Base-by-base conservation (phyloP, 2,888 invertebrate genomes). In the Athripsodes cinereus region DNA sequence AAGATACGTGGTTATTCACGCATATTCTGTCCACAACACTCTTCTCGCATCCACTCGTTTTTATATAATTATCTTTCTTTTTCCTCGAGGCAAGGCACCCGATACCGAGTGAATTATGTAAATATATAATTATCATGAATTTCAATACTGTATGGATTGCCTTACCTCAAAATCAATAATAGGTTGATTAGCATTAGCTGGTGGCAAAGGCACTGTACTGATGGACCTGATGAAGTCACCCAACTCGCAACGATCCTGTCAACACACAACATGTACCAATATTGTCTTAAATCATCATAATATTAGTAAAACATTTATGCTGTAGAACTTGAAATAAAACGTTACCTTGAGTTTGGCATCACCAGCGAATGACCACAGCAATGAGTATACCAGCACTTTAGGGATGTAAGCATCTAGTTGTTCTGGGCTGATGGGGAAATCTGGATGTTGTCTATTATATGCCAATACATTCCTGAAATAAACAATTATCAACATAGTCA, bases 301-400 rank as follows among this genome's bases (percentile, higher is more conserved):
- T 19, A 13, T n/a, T n/a, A 40, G 16, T 40, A 13, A 16, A 40
- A 3, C n/a, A 40, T 40, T n/a, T 13, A 31, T 8, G 11, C 6
- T 8, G 31, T 31, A 31, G 31, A 31, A 11, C 26, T 26, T 26
- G 13, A 40, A 40, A 6, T 31, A 31, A 31, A 31, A 31, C 11
- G 8, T 35, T 13, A 93, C 91, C 81, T 96, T 98, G 49, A 99
- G 82, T 73, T 96, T 96, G 46, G 97, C 96, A 74, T 99, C 99
- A 26, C 99, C 99, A 62, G 96, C 90, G 69, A 99, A 96, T 57
- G 97, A 95, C 99, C 99, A 99, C 5, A 99, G 78, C 46, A 98
- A 75, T 0, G 94, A 91, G 71, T 96, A 96, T 0, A 99, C 85
- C 60, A 99, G 81, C 71, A 92, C 90, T 70, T 96, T 96, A 1